Evolutionary conservation across 2,888 invertebrate species (phyloP).

Genomic region (Criorhina ranunculi): DNA sequence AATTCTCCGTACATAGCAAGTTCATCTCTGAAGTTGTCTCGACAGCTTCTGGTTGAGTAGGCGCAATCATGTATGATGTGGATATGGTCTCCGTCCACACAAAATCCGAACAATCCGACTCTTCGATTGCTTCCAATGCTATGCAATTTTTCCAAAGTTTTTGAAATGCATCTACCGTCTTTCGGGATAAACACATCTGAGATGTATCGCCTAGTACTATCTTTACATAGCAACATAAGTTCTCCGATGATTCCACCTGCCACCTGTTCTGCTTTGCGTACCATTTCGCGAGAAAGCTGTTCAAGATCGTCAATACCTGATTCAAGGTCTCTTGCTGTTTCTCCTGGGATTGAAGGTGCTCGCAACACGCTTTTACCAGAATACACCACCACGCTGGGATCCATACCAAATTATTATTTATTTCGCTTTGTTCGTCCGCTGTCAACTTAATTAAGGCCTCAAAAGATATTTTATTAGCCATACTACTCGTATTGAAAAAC

Average conservation of each 20-base stretch:
- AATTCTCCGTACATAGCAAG: background rate
- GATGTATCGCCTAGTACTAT: conserved; percentile 1
- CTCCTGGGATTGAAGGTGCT: conserved; percentile 3
- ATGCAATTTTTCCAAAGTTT: background rate
- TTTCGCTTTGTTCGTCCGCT: background rate
- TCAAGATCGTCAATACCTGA: background rate
- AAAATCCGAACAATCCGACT: background rate
- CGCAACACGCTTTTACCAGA: background rate
- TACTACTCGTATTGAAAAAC: too few relatives aligned
- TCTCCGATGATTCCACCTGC: background rate
- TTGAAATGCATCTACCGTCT: background rate
- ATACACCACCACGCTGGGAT: background rate
- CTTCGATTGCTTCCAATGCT: background rate
- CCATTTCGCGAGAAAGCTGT: background rate
- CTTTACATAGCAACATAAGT: background rate
- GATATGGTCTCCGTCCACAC: conserved; percentile 1
- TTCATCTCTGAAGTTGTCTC: background rate
- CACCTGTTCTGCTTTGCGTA: background rate
- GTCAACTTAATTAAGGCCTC: background rate
- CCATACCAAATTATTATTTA: background rate
- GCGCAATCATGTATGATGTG: background rate
- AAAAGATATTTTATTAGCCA: background rate
- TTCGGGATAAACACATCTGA: conserved; percentile 6
- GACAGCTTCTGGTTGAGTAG: background rate
- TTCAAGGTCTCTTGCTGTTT: background rate